Percentiles rank a stretch among this genome's conserved stretches.
Conservation (phyloP, 2,888 invertebrate species). For the Laothoe populi region DNA sequence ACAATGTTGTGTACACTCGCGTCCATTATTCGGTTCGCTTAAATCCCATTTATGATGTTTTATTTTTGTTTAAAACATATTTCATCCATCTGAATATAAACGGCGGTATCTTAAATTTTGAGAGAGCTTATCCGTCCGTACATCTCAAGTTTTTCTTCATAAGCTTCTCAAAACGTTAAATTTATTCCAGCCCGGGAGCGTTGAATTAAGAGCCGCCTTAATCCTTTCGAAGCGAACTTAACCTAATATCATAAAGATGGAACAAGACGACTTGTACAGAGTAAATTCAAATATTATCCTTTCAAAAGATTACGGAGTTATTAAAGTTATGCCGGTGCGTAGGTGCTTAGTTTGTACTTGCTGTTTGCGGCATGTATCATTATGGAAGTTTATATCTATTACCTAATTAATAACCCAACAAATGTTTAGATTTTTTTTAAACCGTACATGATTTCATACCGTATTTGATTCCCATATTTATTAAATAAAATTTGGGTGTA, state of each 20-base stretch:
- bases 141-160: slow-evolving; percentile 81
- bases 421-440: not conserved
- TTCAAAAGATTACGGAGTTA: slow-evolving; percentile 75
- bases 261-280: slow-evolving; percentile 80
- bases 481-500: not conserved
- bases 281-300: slow-evolving; percentile 81
- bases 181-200: slow-evolving; percentile 82
- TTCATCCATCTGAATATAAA: slow-evolving; percentile 39
- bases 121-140: slow-evolving; percentile 60
- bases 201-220: slow-evolving; percentile 80
- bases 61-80: slow-evolving; percentile 28
- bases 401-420: not conserved
- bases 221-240: slow-evolving; percentile 82
- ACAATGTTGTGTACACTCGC: slow-evolving; percentile 63
- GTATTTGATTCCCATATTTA: not conserved
- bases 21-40: slow-evolving; percentile 44
- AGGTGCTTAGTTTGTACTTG: slow-evolving; percentile 25
- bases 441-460: not conserved
- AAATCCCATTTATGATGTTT: slow-evolving; percentile 34
- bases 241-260: slow-evolving; percentile 83
- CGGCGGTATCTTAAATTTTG: slow-evolving; percentile 56
- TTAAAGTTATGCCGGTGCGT: slow-evolving; percentile 66
- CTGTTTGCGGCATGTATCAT: not conserved
- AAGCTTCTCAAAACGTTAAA: slow-evolving; percentile 79
- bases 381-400: not conserved